phyloP scores from a whole-genome alignment of 2,113 vertebrate genomes.

The Laterallus jamaicensis region DNA sequence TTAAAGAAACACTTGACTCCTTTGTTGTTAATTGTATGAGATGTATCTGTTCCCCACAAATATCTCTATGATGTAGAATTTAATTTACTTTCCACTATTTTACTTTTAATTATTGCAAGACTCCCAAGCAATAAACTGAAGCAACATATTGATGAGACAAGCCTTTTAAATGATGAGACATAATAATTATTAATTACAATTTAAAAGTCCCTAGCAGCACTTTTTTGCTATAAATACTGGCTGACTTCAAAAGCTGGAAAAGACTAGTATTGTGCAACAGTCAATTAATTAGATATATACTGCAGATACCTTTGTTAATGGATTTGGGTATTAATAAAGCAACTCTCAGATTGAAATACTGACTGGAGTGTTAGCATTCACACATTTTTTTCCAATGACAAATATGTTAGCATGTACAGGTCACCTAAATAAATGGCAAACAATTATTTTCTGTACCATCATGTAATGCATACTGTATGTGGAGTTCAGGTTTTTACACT shows the following conservation, averaged over 20 bases:
- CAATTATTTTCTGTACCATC: background rate
- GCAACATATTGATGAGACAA: slow-evolving; percentile 37
- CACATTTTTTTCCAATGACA: background rate
- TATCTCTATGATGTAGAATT: slow-evolving; percentile 22
- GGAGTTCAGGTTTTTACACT: background rate
- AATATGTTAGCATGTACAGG: background rate
- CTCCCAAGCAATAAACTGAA: slow-evolving; percentile 45
- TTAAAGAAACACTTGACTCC: slow-evolving; percentile 15
- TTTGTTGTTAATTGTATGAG: slow-evolving; percentile 46
- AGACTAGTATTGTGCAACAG: slow-evolving; percentile 18
- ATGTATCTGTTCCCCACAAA: background rate
- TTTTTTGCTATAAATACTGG: slow-evolving; percentile 48
- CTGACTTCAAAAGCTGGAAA: slow-evolving; percentile 43
- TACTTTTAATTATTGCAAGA: slow-evolving; percentile 60
- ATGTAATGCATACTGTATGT: background rate
- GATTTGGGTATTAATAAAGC: slow-evolving; percentile 13
- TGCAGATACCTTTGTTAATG: slow-evolving; percentile 19
- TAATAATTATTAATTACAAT: slow-evolving; percentile 54
- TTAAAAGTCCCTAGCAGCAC: slow-evolving; percentile 36
- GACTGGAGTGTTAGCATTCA: background rate
- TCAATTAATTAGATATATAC: slow-evolving; percentile 40
- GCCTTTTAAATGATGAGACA: slow-evolving; percentile 48
- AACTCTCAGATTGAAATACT: background rate
- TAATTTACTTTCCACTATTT: slow-evolving; percentile 60
- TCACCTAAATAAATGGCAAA: background rate